phyloP scores from a whole-genome alignment of 2,888 invertebrate genomes.

The Ophioninae sp. region DNA sequence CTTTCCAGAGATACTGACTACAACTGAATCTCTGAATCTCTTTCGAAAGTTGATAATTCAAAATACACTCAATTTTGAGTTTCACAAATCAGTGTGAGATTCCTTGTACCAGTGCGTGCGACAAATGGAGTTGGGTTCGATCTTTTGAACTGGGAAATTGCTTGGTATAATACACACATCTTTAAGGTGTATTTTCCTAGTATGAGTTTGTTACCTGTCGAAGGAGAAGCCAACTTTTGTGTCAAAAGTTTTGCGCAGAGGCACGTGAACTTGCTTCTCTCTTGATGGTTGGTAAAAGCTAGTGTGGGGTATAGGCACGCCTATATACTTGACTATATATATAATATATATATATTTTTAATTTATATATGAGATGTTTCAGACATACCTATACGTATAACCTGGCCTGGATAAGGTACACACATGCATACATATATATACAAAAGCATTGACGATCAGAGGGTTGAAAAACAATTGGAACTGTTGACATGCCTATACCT shows the following conservation, averaged over 20 bases:
- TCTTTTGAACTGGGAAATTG: neutral
- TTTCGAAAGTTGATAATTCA: neutral
- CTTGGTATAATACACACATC: neutral
- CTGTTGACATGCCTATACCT: slow-evolving; percentile 45
- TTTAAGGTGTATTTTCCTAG: slow-evolving; percentile 9
- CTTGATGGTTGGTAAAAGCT: slow-evolving; percentile 28
- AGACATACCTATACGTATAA: neutral
- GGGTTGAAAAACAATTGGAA: slow-evolving; percentile 55
- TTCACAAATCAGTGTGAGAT: neutral
- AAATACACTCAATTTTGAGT: neutral
- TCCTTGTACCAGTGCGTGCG: neutral
- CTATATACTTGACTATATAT: neutral
- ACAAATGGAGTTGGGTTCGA: neutral
- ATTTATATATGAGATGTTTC: neutral
- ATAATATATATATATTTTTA: neutral
- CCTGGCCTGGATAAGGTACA: slow-evolving; percentile 33
- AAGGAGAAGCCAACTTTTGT: slow-evolving; percentile 34
- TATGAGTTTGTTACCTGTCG: neutral
- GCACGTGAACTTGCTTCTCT: slow-evolving; percentile 19
- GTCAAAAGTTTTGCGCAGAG: slow-evolving; percentile 45
- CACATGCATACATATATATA: neutral
- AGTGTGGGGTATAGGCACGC: slow-evolving; percentile 16
- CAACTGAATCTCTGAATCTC: too few species aligned
- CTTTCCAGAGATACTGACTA: neutral
- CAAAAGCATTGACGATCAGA: slow-evolving; percentile 28